These are phyloP conservation scores for Stylophora pistillata DNA, from an alignment of 64 coral and sea anemone species.

Conservation along the genomic window DNA sequence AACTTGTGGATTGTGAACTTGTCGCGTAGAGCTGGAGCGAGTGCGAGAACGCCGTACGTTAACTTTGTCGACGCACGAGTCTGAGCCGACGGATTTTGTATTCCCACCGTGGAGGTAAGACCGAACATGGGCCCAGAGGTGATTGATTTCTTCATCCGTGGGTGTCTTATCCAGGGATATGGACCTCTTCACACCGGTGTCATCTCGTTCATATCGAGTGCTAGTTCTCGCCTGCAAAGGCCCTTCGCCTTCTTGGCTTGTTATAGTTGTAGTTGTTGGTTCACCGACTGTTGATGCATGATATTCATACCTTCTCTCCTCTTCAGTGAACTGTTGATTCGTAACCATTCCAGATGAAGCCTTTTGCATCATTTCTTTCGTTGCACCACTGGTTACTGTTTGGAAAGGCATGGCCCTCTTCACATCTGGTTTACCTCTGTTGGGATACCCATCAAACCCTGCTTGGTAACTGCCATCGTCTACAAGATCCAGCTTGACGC, in stretches of 20 bases:
- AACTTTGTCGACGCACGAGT: constrained; percentile 87
- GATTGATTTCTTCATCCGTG: constrained; percentile 86
- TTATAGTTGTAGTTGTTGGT: not conserved
- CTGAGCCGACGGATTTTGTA: constrained; percentile 85
- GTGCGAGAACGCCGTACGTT: constrained; percentile 83
- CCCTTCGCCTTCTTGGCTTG: constrained; percentile 13
- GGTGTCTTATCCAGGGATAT: constrained; percentile 73
- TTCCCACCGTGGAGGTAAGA: constrained; percentile 77
- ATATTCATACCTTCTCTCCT: constrained; percentile 15
- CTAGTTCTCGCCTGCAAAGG: not conserved
- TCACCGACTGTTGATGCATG: constrained; percentile 9
- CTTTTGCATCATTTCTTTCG: not conserved
- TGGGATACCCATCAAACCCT: constrained; percentile 3
- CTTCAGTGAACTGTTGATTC: not conserved
- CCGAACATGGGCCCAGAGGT: constrained; percentile 79
- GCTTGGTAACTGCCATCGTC: not conserved
- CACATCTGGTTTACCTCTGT: not conserved
- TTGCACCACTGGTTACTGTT: not conserved
- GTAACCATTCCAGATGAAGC: not conserved
- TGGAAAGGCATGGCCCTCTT: not conserved
- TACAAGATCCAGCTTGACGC: not conserved
- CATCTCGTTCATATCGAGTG: constrained; percentile 7
- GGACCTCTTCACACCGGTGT: not conserved
- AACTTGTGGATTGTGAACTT: not conserved
- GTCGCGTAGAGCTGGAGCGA: constrained; percentile 29